Evolutionary conservation across 1,140 invertebrate species (phyloP).

Genomic region (Thalassaphorura encarpata): DNA sequence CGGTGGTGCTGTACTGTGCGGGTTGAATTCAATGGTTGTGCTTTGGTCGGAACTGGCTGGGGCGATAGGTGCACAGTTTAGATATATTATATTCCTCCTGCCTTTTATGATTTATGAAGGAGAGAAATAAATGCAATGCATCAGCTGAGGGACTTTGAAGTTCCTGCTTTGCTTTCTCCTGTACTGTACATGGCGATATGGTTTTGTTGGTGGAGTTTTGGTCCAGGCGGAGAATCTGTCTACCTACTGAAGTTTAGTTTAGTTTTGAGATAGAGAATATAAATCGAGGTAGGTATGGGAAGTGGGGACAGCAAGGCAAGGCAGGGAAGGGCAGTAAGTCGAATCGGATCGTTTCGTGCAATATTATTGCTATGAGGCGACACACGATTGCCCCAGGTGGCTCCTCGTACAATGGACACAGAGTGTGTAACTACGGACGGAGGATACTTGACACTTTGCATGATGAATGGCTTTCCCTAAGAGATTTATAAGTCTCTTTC

Average conservation of each 20-base stretch:
- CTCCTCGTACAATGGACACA: slow-evolving; percentile 28
- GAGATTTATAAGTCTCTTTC: slow-evolving; percentile 33
- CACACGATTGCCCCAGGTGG: slow-evolving; percentile 34
- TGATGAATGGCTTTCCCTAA: slow-evolving; percentile 34
- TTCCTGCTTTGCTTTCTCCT: slow-evolving; percentile 3
- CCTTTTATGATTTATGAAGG: slow-evolving; percentile 33
- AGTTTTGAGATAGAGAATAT: too few relatives aligned
- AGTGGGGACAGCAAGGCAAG: not conserved
- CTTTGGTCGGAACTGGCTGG: too few relatives aligned
- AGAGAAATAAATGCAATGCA: slow-evolving; percentile 32
- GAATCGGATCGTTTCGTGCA: too few relatives aligned
- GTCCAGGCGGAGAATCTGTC: too few relatives aligned
- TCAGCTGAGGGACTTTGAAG: slow-evolving; percentile 25
- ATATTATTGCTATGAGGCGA: too few relatives aligned
- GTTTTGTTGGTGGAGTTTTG: too few relatives aligned
- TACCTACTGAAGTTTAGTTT: too few relatives aligned
- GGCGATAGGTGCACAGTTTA: not conserved
- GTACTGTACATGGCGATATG: too few relatives aligned
- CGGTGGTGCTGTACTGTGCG: too few relatives aligned
- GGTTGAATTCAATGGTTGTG: too few relatives aligned
- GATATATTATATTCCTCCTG: slow-evolving; percentile 8
- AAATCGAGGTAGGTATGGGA: too few relatives aligned
- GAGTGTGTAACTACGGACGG: not conserved
- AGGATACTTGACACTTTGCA: slow-evolving; percentile 34
- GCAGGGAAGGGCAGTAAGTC: too few relatives aligned